Evolutionary conservation across 2,797 vertebrate genomes (phyloP), one percentile per base, ranked within the genome.

Genomic region (Bradypus variegatus): DNA sequence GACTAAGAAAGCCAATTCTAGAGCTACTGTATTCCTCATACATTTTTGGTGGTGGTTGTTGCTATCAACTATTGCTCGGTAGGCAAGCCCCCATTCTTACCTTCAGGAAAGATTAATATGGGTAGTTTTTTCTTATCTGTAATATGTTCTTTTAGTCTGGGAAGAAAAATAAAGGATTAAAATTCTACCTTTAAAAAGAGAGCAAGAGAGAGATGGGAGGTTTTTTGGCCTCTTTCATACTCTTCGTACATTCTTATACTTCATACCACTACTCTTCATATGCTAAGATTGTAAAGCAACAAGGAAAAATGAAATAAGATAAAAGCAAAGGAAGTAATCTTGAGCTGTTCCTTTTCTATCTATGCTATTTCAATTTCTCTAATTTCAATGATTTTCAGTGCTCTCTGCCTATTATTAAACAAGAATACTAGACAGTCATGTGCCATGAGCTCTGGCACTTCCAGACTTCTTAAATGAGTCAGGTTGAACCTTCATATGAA

Each of bases 51-150:
- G 41, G 15, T 9, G 2, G 31, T 69, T n/a, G 2, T 5, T 38
- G 41, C 41, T 36, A 38, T 36, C 67, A 70, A 27, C n/a, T 13
- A 14, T 1, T 41, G 31, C 7, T 23, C 36, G 5, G 38, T n/a
- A 69, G 8, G 25, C 62, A 86, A 45, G 41, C 23, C 38, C 64
- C 41, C 23, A 77, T 23, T 88, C 96, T 97, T 97, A 99, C 99
- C 99, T 98, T 99, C 99, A 90, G 99, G 99, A 94, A 99, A 99
- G 92, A 99, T 99, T 94, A 99, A 96, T 94, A 99, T 99, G 1
- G 99, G 99, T 72, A 99, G 97, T 96, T 99, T 99, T 96, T 96
- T 98, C 97, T 97, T 98, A 84, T 98, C 98, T 0, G 98, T 97
- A 45, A 99, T 96, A 7, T 99, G 99, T 96, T 98, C 98, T 96